Conservation (phyloP, 2,888 invertebrate genomes). For the Linnaemya tessellans region DNA sequence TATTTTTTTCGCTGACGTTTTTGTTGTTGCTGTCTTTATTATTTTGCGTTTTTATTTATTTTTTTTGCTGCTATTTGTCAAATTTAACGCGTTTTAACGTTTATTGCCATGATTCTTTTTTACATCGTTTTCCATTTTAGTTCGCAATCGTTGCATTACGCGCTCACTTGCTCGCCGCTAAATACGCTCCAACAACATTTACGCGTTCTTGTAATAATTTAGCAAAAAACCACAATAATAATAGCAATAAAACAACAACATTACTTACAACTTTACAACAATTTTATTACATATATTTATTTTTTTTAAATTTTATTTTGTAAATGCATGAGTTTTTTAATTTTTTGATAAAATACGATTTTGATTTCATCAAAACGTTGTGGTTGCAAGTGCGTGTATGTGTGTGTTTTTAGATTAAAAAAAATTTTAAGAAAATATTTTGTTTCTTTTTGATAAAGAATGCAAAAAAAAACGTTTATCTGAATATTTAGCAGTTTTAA, state of each 20-base stretch:
- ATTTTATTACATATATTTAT: background rate
- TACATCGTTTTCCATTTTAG: slow-evolving; percentile 73
- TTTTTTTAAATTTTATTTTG: slow-evolving; percentile 29
- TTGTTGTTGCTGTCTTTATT: slow-evolving; percentile 56
- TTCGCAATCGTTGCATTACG: slow-evolving; percentile 73
- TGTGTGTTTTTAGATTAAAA: slow-evolving; percentile 15
- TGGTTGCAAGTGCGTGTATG: slow-evolving; percentile 21
- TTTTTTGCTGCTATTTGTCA: slow-evolving; percentile 71
- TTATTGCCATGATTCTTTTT: slow-evolving; percentile 73
- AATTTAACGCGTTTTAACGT: slow-evolving; percentile 73
- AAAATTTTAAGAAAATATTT: background rate
- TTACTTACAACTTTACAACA: slow-evolving; percentile 36
- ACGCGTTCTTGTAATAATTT: slow-evolving; percentile 71
- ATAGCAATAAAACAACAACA: slow-evolving; percentile 35
- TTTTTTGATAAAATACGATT: background rate
- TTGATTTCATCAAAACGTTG: slow-evolving; percentile 7
- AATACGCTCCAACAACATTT: slow-evolving; percentile 71
- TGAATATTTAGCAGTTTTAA: background rate
- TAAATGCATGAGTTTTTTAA: slow-evolving; percentile 61
- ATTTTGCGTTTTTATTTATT: slow-evolving; percentile 61
- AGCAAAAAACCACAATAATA: slow-evolving; percentile 42
- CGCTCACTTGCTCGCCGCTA: slow-evolving; percentile 73
- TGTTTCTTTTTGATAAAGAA: slow-evolving; percentile 5
- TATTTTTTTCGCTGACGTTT: slow-evolving; percentile 34
- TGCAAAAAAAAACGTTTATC: background rate